Base-by-base conservation (phyloP, 2,888 invertebrate genomes). In the Cynaeus angustus region DNA sequence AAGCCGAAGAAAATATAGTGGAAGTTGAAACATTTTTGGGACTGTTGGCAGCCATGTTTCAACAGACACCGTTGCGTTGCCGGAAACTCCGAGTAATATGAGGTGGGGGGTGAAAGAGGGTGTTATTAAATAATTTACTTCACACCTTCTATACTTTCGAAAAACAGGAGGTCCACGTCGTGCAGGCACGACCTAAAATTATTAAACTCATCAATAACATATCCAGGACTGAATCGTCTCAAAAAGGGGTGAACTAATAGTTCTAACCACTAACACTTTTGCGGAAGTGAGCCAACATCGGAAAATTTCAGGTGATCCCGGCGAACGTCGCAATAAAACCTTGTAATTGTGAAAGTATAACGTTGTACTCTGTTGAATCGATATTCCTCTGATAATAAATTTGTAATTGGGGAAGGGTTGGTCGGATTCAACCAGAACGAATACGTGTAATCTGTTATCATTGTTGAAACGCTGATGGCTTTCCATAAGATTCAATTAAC, bases 111-210 rank as follows among this genome's bases (percentile, higher is more conserved):
- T 37, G 37, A 38, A 58, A 43, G 5, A 30, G 58, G 43, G 45
- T 46, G 10, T 46, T 46, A 50, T 50, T 30, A 50, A 30, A 53
- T 16, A 33, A 46, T 46, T 30, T 28, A n/a, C 4, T 61, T 37
- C 61, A 61, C 61, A 61, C 61, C 61, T 61, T 61, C 50, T 8
- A 38, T 61, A 38, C 30, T 61, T 61, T 37, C 61, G 61, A 61
- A 50, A 38, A 61, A 61, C 33, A 12, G 59, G 46, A 9, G 41
- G 46, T 48, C 59, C 46, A 48, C 46, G 48, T 37, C 50, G 37
- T 59, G 59, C 16, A 37, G 61, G 33, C 50, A 61, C 61, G 50
- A 61, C 50, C 61, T 61, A 61, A 50, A 61, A 61, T 16, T 38
- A 56, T 38, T 8, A 38, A 56, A 41, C 26, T 56, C 26, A 56